Base-by-base conservation (phyloP, 1,140 invertebrate species). In the Ostrea denselamellosa region DNA sequence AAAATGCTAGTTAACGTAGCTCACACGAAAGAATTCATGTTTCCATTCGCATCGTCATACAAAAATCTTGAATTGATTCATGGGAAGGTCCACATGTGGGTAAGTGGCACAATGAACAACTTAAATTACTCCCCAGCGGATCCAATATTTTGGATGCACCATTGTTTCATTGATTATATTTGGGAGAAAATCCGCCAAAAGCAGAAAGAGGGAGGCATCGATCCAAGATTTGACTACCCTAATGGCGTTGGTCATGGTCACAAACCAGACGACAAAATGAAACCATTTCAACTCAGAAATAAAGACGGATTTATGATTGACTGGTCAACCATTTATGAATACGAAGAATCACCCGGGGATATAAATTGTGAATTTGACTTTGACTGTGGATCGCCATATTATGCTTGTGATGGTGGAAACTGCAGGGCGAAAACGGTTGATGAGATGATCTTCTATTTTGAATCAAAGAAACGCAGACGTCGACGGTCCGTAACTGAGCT, bases 91-190 rank as follows among this genome's bases (percentile, higher is more conserved):
- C 91, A 92, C 83, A 88, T 89, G 8, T 91, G 89, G 89, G 65
- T 91, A 19, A 90, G 90, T 25, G 91, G 90, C 3, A 87, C 90
- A 22, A 89, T 92, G 89, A 44, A 89, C 4, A 87, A 83, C 12
- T 68, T 90, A 71, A 87, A 88, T 14, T 71, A 83, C 1, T 88
- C 89, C 17, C 85, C 86, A 7, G 89, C 89, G 68, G 91, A 92
- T 84, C 91, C 91, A 10, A 34, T 91, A 4, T 92, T 91, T 52
- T 89, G 85, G 19, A 52, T 90, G 51, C 89, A 89, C 87, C 91
- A 92, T 82, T 87, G 89, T 19, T 92, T 90, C 56, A 88, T 92
- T 53, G 91, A 92, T 83, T 87, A 90, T 28, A 68, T 92, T 9
- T 91, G 90, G 90, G 89, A 91, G 85, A 77, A 89, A 51, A 90